Percentiles rank a stretch among this genome's conserved stretches.
phyloP scores from a whole-genome alignment of 1,140 invertebrate species.

The Heterodera schachtii region DNA sequence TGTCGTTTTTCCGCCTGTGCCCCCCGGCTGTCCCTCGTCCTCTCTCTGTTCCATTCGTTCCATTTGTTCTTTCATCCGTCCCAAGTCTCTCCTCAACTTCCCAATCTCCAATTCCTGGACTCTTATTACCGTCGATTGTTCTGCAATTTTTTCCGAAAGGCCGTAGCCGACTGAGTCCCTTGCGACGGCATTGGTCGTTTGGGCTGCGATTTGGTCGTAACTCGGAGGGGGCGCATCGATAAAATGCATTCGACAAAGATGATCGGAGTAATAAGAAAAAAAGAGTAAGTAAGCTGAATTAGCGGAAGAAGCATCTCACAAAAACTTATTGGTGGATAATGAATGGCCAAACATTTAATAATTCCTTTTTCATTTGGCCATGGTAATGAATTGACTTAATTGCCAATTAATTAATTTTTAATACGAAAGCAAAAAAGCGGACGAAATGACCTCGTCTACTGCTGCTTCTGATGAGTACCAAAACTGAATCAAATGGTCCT shows the following conservation, averaged over 20 bases:
- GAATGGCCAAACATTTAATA: too few relatives aligned
- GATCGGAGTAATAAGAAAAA: not conserved
- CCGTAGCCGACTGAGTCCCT: conserved; percentile 3
- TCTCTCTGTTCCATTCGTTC: conserved; percentile 2
- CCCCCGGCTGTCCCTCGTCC: not conserved
- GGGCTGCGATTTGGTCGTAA: conserved; percentile 18
- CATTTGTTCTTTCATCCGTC: conserved; percentile 20
- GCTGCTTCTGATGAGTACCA: too few relatives aligned
- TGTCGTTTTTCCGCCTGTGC: not conserved
- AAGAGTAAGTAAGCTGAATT: not conserved
- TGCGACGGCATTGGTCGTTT: not conserved
- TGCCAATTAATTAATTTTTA: too few relatives aligned
- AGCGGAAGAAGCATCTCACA: not conserved
- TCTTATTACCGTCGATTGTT: conserved; percentile 11
- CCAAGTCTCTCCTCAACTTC: conserved; percentile 24
- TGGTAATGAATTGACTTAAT: too few relatives aligned
- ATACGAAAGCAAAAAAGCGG: too few relatives aligned
- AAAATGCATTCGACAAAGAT: not conserved
- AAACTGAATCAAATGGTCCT: too few relatives aligned
- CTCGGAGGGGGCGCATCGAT: conserved; percentile 16
- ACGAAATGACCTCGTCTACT: too few relatives aligned
- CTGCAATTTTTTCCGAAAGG: conserved; percentile 4
- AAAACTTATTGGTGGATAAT: too few relatives aligned
- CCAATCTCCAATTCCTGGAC: conserved; percentile 24
- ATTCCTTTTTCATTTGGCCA: too few relatives aligned